Base-by-base conservation (phyloP, 2,113 vertebrate species). In the Platysteira castanea region DNA sequence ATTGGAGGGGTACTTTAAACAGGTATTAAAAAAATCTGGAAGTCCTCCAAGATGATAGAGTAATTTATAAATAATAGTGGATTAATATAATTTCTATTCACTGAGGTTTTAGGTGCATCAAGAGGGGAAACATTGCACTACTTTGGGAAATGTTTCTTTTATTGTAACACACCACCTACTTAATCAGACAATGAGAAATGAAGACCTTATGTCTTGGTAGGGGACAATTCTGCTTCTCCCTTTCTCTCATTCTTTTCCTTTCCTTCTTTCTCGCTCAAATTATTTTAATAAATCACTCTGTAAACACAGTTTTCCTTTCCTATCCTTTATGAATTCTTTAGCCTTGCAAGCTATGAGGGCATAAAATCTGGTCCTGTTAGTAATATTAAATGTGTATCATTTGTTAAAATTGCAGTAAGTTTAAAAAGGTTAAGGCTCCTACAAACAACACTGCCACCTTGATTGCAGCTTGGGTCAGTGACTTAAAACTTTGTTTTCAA, bases 161-260 rank as follows among this genome's bases (percentile, higher is more conserved):
- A 57, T 31, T 0, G 0, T 84, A 59, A 69, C 27, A 82, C 47
- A 37, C 11, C 13, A 37, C 19, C 22, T 59, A 33, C 24, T 39
- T 28, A 26, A 44, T 53, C 31, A 54, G 53, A n/a, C n/a, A 74
- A 37, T 27, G 14, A 87, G 50, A 86, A 92, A 53, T 30, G 49
- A 77, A 46, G 20, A 56, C 7, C 5, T 41, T 16, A 42, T 26
- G 9, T 33, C 37, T 41, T 52, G 8, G 44, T 41, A 85, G 21
- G 27, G 7, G n/a, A 84, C 15, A 69, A 35, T 50, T 16, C 27
- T 28, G 5, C 26, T 76, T 27, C n/a, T 65, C 17, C 6, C 35
- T 14, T 64, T 50, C n/a, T 46, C 13, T 70, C 14, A 7, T 65
- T 64, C 2, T 50, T 13, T 41, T 33, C 17, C 28, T 47, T 49